Percentiles rank a stretch among this genome's conserved stretches.
phyloP scores from a whole-genome alignment of 2,113 vertebrate genomes.

The Neodon shergylaensis region DNA sequence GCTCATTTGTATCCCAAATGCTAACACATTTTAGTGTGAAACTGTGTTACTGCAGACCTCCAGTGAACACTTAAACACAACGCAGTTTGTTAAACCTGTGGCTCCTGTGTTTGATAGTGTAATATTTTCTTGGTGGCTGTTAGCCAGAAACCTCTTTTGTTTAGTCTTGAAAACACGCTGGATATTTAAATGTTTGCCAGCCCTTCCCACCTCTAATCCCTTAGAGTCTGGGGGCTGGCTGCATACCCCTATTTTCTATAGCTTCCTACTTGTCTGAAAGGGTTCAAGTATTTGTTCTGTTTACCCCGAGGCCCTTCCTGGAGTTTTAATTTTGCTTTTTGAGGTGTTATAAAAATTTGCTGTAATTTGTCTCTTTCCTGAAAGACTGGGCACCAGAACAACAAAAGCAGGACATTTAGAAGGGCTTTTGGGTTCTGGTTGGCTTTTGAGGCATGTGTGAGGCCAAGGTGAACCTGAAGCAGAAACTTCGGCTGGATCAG shows the following conservation, averaged over 20 bases:
- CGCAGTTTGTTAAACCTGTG: background rate
- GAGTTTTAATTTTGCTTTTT: slow-evolving; percentile 42
- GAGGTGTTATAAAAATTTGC: slow-evolving; percentile 29
- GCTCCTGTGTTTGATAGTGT: background rate
- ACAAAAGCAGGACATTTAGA: slow-evolving; percentile 2
- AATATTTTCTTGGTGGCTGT: background rate
- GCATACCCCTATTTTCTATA: background rate
- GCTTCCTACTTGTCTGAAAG: slow-evolving; percentile 15
- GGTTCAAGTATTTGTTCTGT: background rate
- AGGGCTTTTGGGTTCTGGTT: background rate
- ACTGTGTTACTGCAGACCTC: background rate
- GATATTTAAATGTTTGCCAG: background rate
- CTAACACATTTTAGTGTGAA: background rate
- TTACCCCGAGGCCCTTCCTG: background rate
- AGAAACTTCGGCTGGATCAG: background rate
- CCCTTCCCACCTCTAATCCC: background rate
- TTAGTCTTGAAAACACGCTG: background rate
- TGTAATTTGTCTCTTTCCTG: slow-evolving; percentile 19
- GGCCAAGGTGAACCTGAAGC: background rate
- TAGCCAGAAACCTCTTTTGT: background rate
- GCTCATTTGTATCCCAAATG: background rate
- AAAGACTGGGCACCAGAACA: slow-evolving; percentile 3
- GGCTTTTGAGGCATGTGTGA: background rate
- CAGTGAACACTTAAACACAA: background rate
- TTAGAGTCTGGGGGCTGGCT: background rate